phyloP scores from a whole-genome alignment of 2,113 vertebrate species.

The Papio anubis region DNA sequence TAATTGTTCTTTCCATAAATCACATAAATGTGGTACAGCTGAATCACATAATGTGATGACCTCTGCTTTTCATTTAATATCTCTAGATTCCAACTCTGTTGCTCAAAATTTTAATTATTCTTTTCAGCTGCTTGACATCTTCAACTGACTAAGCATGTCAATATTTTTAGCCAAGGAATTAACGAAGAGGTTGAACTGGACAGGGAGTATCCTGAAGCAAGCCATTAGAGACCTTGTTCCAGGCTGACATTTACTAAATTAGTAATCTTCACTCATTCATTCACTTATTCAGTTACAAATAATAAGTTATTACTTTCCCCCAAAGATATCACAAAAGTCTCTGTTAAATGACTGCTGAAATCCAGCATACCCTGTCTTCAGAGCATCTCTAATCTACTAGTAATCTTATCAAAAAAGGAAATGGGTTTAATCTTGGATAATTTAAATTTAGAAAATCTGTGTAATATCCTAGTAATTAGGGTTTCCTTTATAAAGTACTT shows the following conservation, averaged over 20 bases:
- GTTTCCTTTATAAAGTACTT: constrained; percentile 2
- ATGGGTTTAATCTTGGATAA: not conserved
- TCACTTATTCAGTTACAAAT: not conserved
- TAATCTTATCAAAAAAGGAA: not conserved
- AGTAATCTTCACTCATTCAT: not conserved
- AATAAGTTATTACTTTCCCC: not conserved
- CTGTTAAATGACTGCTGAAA: not conserved
- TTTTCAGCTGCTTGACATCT: constrained; percentile 6
- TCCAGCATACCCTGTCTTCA: not conserved
- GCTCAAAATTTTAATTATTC: constrained; percentile 8
- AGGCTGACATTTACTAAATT: not conserved
- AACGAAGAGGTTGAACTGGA: constrained; percentile 17
- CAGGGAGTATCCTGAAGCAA: not conserved
- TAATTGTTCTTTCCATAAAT: constrained; percentile 26
- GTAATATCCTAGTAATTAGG: not conserved
- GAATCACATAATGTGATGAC: not conserved
- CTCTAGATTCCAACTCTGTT: not conserved
- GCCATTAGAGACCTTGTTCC: not conserved
- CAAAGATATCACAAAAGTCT: not conserved
- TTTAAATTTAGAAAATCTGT: constrained; percentile 32
- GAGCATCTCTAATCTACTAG: not conserved
- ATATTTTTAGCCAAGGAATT: not conserved
- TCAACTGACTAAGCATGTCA: not conserved
- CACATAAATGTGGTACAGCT: not conserved
- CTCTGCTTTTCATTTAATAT: not conserved